These are phyloP conservation scores for Calliopum simillimum DNA, from an alignment of 2,888 invertebrate genomes.

Conservation along the genomic window DNA sequence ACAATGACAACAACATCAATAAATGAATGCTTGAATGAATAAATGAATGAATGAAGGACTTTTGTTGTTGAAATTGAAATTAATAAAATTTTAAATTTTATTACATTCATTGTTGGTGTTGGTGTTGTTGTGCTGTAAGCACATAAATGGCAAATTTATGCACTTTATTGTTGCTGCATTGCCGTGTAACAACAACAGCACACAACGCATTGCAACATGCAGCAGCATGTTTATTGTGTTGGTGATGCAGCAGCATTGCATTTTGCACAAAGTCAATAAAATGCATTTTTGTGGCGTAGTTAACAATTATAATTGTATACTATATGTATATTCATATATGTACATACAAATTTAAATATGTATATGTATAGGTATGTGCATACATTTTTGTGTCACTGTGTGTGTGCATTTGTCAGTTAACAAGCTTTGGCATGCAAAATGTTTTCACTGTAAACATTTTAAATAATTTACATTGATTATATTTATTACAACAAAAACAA, in stretches of 20 bases:
- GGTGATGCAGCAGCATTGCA: conserved; percentile 9
- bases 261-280: conserved; percentile 31
- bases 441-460: conserved; percentile 38
- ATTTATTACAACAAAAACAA: conserved; percentile 34
- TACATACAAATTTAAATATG: conserved; percentile 7
- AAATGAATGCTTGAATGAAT: not conserved
- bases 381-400: conserved; percentile 16
- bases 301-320: conserved; percentile 27
- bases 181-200: conserved; percentile 1
- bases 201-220: conserved; percentile 2
- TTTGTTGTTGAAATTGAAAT: conserved; percentile 39
- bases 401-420: conserved; percentile 30
- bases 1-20: conserved; percentile 1
- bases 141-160: conserved; percentile 23
- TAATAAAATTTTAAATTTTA: conserved; percentile 41
- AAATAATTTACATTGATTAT: conserved; percentile 40
- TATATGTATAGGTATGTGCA: conserved; percentile 9
- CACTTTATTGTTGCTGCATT: conserved; percentile 9
- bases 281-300: conserved; percentile 30
- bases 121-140: not conserved
- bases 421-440: conserved; percentile 27
- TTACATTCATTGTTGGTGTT: not conserved
- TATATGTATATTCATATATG: conserved; percentile 3
- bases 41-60: conserved; percentile 16
- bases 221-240: conserved; percentile 18